Evolutionary conservation across 2,113 vertebrate genomes (phyloP).

Genomic region (Puma concolor): DNA sequence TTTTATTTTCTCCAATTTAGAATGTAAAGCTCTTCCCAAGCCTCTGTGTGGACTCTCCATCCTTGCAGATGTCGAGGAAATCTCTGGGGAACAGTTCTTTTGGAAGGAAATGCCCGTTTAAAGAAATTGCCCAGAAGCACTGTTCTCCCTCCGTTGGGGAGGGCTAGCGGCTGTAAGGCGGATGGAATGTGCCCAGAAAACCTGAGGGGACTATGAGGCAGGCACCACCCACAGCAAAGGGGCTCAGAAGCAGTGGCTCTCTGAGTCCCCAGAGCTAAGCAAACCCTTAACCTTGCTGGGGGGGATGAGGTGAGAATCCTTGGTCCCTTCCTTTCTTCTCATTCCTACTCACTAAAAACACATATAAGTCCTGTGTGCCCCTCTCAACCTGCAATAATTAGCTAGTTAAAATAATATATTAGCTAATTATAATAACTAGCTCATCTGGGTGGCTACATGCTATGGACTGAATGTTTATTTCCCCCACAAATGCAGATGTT

Average conservation of each 20-base stretch:
- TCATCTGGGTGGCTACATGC: neutral
- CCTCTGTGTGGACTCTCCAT: neutral
- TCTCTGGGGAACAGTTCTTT: constrained; percentile 41
- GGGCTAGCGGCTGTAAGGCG: neutral
- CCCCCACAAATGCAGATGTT: neutral
- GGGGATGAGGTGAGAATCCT: neutral
- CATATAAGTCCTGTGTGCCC: neutral
- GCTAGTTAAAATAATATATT: neutral
- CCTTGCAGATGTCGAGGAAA: neutral
- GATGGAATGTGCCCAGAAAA: neutral
- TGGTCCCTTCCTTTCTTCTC: neutral
- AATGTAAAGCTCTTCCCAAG: neutral
- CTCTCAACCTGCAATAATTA: neutral
- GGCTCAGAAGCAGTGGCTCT: neutral
- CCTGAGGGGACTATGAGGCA: neutral
- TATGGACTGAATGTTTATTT: neutral
- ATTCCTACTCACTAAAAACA: neutral
- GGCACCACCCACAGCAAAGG: neutral
- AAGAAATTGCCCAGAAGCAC: neutral
- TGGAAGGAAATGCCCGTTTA: constrained; percentile 51
- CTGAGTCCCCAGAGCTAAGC: neutral
- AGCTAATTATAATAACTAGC: neutral
- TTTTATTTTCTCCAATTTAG: constrained; percentile 30
- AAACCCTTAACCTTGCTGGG: neutral
- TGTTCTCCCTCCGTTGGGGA: neutral